phyloP scores from a whole-genome alignment of 2,113 vertebrate species.

The Hirundichthys speculiger region DNA sequence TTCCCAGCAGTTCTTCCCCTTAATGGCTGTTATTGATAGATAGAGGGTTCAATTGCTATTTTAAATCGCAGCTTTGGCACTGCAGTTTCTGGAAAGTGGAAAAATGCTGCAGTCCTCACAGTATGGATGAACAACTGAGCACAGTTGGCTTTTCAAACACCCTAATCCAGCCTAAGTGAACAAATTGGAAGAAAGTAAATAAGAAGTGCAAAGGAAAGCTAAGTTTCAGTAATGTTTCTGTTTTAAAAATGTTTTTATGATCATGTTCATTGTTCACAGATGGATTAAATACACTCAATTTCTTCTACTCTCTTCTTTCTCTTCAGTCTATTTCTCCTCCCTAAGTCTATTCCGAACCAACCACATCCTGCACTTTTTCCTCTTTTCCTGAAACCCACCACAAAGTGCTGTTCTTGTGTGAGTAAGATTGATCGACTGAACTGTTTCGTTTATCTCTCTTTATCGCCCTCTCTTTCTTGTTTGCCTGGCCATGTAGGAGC shows the following conservation, averaged over 20 bases:
- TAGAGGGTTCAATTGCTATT: conserved; percentile 40
- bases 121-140: not conserved
- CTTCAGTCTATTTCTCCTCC: conserved; percentile 23
- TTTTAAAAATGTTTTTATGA: not conserved
- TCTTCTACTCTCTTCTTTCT: not conserved
- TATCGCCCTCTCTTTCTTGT: not conserved
- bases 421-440: conserved; percentile 44
- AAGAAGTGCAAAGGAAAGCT: no score
- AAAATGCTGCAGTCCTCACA: conserved; percentile 6
- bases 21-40: conserved; percentile 41
- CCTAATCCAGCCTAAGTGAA: not conserved
- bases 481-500: conserved; percentile 16
- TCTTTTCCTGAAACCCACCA: conserved; percentile 48
- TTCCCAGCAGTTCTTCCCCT: conserved; percentile 57
- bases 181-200: no score
- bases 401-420: conserved; percentile 51
- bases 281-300: not conserved
- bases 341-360: conserved; percentile 24
- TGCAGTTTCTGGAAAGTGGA: conserved; percentile 14
- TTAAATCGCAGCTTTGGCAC: conserved; percentile 42
- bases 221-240: no score
- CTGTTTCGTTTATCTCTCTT: conserved; percentile 8
- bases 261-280: not conserved
- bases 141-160: not conserved
- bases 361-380: conserved; percentile 46